Percentiles rank a stretch among this genome's conserved stretches.
These are phyloP conservation scores for Lochmaea capreae DNA, from an alignment of 2,888 invertebrate species.

Conservation along the genomic window DNA sequence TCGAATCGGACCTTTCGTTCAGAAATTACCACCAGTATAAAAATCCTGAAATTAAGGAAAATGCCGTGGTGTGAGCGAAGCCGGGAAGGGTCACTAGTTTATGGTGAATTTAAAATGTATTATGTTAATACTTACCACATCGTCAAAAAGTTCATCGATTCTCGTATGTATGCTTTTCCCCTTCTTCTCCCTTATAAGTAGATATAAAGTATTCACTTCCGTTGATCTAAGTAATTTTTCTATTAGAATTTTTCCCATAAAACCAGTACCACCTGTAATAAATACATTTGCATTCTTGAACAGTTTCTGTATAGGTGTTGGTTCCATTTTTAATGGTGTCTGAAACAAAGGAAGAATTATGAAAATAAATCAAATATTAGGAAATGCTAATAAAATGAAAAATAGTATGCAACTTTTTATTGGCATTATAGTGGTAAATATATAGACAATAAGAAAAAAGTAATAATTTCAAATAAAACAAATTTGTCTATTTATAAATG, in stretches of 20 bases:
- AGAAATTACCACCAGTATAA: too few relatives aligned
- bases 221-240: constrained; percentile 71
- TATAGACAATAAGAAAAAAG: too few relatives aligned
- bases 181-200: constrained; percentile 70
- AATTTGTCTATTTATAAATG: too few relatives aligned
- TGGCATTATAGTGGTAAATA: too few relatives aligned
- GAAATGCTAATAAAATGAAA: too few relatives aligned
- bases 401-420: too few relatives aligned
- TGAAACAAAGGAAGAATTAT: background rate
- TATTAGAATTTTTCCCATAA: constrained; percentile 69
- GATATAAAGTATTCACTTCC: constrained; percentile 65
- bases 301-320: constrained; percentile 58
- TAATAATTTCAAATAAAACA: too few relatives aligned
- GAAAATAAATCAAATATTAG: background rate
- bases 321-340: constrained; percentile 41
- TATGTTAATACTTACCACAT: constrained; percentile 66
- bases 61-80: too few relatives aligned
- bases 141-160: constrained; percentile 75
- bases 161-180: constrained; percentile 75
- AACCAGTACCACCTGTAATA: constrained; percentile 70
- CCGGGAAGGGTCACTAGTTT: too few relatives aligned
- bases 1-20: too few relatives aligned
- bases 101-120: background rate
- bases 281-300: constrained; percentile 62
- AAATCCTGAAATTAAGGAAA: too few relatives aligned